Base-by-base conservation (phyloP, 2,888 invertebrate species). In the Eilema caniola region DNA sequence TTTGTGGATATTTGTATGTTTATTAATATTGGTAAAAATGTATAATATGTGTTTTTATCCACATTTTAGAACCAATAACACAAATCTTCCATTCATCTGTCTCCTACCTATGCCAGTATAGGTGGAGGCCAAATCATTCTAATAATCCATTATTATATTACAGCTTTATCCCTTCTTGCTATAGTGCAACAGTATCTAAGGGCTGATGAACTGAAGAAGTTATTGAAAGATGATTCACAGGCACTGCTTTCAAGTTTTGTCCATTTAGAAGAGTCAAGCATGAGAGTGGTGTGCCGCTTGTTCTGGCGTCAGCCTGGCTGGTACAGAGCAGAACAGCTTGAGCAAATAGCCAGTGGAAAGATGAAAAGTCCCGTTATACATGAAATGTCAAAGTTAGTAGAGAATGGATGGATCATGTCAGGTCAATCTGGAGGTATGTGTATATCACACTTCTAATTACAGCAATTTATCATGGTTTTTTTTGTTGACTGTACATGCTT, bases 281-380 rank as follows among this genome's bases (percentile, higher is more conserved):
- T 90, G 82, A 85, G 83, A 65, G 72, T 94, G 2, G 86, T 94
- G 1, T 94, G 94, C 78, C 83, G 94, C 4, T 74, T 95, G 57
- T 95, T 89, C 75, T 95, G 95, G 95, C 83, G 90, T 10, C 88
- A 90, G 70, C 83, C 85, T 0, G 82, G 85, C 14, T 95, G 95
- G 95, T 92, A 89, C 70, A 86, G 84, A 59, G 71, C 71, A 7
- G 83, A 88, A 0, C 80, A 89, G 57, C 75, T 92, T 2, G 68
- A 75, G 23, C 75, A 85, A 25, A 90, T 92, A 10, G 78, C 80
- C 3, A 80, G 79, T 41, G 71, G 69, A 2, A 81, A 80, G 24
- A 63, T 67, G 2, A 79, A 79, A 12, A 23, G 60, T 28, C 31
- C 47, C 23, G 53, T 41, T 1, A 73, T 92, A 56, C 62, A 80